Evolutionary conservation across 2,888 invertebrate genomes (phyloP).

Genomic region (Platypus cylindrus): DNA sequence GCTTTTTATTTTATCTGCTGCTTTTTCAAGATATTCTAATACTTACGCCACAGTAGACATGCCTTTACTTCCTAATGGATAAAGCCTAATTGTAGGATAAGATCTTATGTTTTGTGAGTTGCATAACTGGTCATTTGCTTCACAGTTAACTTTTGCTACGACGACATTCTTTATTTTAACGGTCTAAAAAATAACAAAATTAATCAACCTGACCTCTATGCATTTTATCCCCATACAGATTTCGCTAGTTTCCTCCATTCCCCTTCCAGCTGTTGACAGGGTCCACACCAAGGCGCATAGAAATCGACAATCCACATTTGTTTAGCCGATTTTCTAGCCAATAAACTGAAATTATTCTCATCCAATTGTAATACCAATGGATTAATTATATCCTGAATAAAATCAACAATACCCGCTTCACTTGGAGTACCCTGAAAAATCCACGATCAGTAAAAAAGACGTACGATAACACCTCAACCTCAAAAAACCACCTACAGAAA

Average conservation of each 20-base stretch:
- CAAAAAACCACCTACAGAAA: constrained; percentile 7
- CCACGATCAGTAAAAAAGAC: not conserved
- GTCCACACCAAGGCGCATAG: constrained; percentile 64
- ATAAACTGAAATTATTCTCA: constrained; percentile 40
- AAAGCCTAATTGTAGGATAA: constrained; percentile 58
- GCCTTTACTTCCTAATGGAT: constrained; percentile 44
- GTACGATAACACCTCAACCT: not conserved
- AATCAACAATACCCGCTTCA: constrained; percentile 48
- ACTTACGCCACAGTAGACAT: constrained; percentile 40
- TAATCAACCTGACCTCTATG: not conserved
- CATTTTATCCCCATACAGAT: constrained; percentile 26
- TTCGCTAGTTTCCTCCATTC: constrained; percentile 55
- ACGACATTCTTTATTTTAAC: not conserved
- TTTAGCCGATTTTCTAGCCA: constrained; percentile 40
- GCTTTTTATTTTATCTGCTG: no score
- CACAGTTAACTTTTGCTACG: constrained; percentile 57
- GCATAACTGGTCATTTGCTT: constrained; percentile 44
- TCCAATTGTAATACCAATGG: constrained; percentile 45
- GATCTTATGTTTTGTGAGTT: constrained; percentile 43
- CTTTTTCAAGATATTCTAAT: not conserved
- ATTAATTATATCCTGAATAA: constrained; percentile 45
- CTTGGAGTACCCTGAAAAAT: constrained; percentile 46
- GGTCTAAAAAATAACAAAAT: constrained; percentile 26
- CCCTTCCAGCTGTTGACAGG: constrained; percentile 55
- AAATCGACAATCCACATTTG: constrained; percentile 59